Conservation (phyloP, 1,140 invertebrate species). For the Diachasma alloeum region DNA sequence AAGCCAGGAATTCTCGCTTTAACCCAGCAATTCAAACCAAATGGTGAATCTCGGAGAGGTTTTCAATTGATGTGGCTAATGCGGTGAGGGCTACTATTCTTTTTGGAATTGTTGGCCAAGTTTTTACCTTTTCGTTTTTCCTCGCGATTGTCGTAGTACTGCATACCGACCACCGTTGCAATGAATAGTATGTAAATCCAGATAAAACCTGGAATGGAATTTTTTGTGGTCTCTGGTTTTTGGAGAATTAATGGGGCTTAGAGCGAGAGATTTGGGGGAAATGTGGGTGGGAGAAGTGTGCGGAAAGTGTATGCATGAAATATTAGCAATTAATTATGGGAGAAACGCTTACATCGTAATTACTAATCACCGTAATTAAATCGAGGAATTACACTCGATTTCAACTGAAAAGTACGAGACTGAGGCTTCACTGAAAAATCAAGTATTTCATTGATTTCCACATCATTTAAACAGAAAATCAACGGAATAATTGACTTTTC, state of each 20-base stretch:
- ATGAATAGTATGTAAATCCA: slow-evolving; percentile 71
- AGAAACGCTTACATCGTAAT: too few species aligned
- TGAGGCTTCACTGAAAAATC: neutral
- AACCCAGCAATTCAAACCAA: neutral
- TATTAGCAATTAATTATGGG: too few species aligned
- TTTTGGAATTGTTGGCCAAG: neutral
- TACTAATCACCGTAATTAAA: neutral
- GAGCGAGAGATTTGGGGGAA: neutral
- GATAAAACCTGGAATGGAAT: slow-evolving; percentile 63
- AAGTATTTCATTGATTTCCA: too few species aligned
- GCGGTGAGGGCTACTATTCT: neutral
- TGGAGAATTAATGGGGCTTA: too few species aligned
- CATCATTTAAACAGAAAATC: too few species aligned
- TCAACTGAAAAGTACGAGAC: neutral
- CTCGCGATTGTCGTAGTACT: slow-evolving; percentile 50
- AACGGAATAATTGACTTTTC: too few species aligned
- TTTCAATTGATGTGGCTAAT: neutral
- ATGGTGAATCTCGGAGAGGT: neutral
- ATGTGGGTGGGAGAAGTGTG: too few species aligned
- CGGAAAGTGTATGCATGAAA: too few species aligned
- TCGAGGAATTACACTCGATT: neutral
- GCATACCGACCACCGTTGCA: slow-evolving; percentile 67
- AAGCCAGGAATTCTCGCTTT: slow-evolving; percentile 50
- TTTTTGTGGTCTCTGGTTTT: neutral
- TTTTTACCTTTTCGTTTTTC: slow-evolving; percentile 43